Base-by-base conservation (phyloP, 1,140 invertebrate genomes). In the Apis laboriosa region DNA sequence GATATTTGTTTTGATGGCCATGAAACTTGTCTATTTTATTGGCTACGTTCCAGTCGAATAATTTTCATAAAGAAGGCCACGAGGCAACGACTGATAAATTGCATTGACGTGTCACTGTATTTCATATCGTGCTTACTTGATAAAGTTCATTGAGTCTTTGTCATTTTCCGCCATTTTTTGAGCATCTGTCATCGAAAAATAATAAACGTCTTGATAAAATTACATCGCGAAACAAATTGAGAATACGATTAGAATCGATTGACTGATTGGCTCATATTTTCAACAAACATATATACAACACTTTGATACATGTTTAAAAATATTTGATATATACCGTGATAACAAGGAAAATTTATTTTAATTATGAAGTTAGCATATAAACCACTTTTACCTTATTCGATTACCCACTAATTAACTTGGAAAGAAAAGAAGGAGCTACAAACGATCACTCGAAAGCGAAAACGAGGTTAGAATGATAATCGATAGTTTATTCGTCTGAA, bases 61-160 rank as follows among this genome's bases (percentile, higher is more conserved):
- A 86, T 83, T 87, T 83, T 72, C 81, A 87, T 75, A 82, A 82
- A 79, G 84, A 55, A 86, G 24, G 61, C n/a, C 49, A 60, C 81
- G 64, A 60, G 82, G 80, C 85, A 85, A 87, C 71, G 88, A 84
- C 76, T 76, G 75, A 84, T 88, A 89, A 91, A 90, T 92, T 90
- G 85, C 88, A 87, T 87, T 80, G 87, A 85, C 88, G 85, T 83
- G 90, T 86, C 84, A 75, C 70, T 88, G 86, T 80, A 88, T 75
- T 86, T 77, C 76, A 74, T 63, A 70, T n/a, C 15, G 61, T 19
- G 13, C 64, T 49, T 60, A 68, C 84, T 63, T 89, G 81, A 89
- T 90, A 87, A 91, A 92, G 89, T 90, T 91, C 88, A 92, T 91
- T 92, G 87, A 85, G 85, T 84, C 89, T 92, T 90, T 90, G 91